Evolutionary conservation across 2,888 invertebrate genomes (phyloP).

Genomic region (Andrena praecox): DNA sequence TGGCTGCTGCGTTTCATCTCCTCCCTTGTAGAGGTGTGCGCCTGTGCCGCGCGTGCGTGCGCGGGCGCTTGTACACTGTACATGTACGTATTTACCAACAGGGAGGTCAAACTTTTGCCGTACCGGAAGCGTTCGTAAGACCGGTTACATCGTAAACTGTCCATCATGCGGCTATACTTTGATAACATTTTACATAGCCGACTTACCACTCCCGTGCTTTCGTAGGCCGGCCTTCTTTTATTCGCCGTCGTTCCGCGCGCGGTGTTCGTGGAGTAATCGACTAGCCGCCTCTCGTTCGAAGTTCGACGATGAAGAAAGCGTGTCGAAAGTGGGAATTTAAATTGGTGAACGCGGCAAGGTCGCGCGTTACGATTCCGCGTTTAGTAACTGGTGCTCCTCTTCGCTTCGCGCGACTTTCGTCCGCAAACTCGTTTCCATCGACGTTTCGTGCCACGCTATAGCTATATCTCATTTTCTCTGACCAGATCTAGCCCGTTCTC

Average conservation of each 20-base stretch:
- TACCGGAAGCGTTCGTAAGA: background rate
- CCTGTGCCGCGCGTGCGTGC: background rate
- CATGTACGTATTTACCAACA: background rate
- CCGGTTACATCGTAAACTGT: background rate
- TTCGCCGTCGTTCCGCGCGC: too few species aligned
- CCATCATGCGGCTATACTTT: too few species aligned
- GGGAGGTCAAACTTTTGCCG: slow-evolving; percentile 6
- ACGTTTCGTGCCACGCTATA: slow-evolving; percentile 70
- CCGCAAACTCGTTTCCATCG: slow-evolving; percentile 75
- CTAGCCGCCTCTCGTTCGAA: too few species aligned
- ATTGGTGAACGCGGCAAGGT: background rate
- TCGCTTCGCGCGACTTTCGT: slow-evolving; percentile 35
- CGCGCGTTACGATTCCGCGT: slow-evolving; percentile 34
- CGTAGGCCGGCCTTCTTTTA: too few species aligned
- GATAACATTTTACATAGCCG: too few species aligned
- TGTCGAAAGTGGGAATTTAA: background rate
- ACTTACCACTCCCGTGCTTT: background rate
- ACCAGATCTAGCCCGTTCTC: slow-evolving; percentile 59
- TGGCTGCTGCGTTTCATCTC: slow-evolving; percentile 3
- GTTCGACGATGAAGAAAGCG: background rate
- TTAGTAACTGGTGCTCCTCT: slow-evolving; percentile 14
- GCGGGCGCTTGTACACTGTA: background rate
- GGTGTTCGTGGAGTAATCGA: too few species aligned
- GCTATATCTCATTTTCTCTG: slow-evolving; percentile 67
- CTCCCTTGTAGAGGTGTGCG: background rate